Conservation (phyloP, 2,113 vertebrate species). For the Proteles cristata region DNA sequence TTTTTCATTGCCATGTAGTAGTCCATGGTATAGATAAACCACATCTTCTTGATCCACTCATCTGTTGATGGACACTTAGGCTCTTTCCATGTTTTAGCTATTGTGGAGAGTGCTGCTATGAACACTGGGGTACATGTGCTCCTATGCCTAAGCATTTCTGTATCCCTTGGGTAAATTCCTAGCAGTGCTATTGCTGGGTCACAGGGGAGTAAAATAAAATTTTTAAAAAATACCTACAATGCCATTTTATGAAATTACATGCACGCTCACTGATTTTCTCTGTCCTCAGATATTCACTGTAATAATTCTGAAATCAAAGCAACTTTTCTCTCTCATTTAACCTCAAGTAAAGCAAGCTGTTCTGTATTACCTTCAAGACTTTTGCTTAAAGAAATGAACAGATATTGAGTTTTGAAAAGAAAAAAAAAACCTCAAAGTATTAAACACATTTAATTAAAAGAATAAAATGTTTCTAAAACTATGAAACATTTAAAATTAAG, state of each 20-base stretch:
- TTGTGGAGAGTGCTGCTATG: no score
- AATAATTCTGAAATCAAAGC: slow-evolving; percentile 10
- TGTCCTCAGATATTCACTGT: not conserved
- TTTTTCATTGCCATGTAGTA: no score
- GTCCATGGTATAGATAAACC: no score
- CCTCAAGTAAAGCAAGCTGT: slow-evolving; percentile 40
- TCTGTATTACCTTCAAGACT: not conserved
- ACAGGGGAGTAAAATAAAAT: not conserved
- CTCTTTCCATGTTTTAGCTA: no score
- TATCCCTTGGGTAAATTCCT: no score
- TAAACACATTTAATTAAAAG: not conserved
- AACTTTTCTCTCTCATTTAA: slow-evolving; percentile 30
- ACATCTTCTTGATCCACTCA: no score
- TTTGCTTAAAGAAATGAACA: slow-evolving; percentile 29
- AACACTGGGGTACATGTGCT: no score
- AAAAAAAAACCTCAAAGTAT: not conserved
- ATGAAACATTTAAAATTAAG: slow-evolving; percentile 4
- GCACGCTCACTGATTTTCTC: not conserved
- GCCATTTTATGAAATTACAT: not conserved
- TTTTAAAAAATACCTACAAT: not conserved
- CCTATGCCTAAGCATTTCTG: no score
- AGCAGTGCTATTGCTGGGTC: no score
- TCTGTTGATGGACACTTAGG: no score
- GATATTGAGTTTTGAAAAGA: not conserved
- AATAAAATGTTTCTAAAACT: slow-evolving; percentile 4